Evolutionary conservation across 2,113 vertebrate genomes (phyloP), one percentile per base, ranked within the genome.

Genomic region (Amphilophus citrinellus): DNA sequence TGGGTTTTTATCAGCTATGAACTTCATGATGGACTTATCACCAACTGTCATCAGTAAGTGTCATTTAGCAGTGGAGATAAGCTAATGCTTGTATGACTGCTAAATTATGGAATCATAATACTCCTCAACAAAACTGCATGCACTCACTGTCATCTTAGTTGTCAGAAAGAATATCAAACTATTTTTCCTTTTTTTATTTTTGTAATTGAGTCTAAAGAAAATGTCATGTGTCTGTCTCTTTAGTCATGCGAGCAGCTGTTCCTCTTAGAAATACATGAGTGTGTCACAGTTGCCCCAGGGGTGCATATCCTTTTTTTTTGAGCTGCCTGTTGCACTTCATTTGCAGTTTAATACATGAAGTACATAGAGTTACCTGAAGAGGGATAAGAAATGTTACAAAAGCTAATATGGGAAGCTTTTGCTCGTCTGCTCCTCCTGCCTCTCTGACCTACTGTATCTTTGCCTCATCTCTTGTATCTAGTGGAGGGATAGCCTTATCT

Each of bases 321-420:
- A 85, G 80, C 75, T 77, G 76, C 79, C 73, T 82, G 58, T 50
- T 80, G 17, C 35, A 76, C 61, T 87, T 81, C 61, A 44, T 62
- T 59, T 32, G 10, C 76, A 78, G 42, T 71, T 79, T 44, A 68
- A 73, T 27, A 71, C 22, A 35, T 47, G 73, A 82, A 83, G 39
- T 71, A 81, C 60, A 79, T 57, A 27, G 59, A 58, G 63, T 87
- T 61, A 62, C 30, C 66, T 77, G 42, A 76, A 77, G 66, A 83
- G 13, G 42, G 61, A 77, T 89, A 32, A 61, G 24, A 76, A 63
- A 42, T 53, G 39, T 62, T 63, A 39, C 44, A 18, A 61, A 24
- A 20, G 20, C 62, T 82, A 63, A 65, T 60, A 66, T 39, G 22
- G 13, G 7, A 4, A 30, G 13, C 3, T 68, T 56, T 61, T 7